Percentiles rank a stretch among this genome's conserved stretches.
Conservation (phyloP, 2,797 vertebrate genomes). For the Spinibarbus caldwelli region DNA sequence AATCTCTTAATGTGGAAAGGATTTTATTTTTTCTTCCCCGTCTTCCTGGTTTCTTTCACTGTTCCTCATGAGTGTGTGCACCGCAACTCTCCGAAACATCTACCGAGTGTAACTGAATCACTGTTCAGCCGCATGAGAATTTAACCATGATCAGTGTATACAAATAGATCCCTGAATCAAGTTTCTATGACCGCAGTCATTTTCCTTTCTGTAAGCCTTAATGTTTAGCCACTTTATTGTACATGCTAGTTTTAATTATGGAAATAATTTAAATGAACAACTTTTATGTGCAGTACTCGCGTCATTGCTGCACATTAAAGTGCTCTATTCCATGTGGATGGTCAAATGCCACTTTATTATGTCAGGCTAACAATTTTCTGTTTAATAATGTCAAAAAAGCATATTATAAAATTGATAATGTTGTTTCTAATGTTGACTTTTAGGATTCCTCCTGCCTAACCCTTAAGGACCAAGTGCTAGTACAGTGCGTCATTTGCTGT, state of each 20-base stretch:
- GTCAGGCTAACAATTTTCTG: not conserved
- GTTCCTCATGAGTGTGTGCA: constrained; percentile 34
- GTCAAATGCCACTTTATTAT: constrained; percentile 20
- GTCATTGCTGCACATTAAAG: constrained; percentile 42
- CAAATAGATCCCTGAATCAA: constrained; percentile 47
- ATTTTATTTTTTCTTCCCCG: not conserved
- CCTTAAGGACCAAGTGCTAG: constrained; percentile 51
- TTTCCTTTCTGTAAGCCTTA: constrained; percentile 69
- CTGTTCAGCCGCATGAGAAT: constrained; percentile 15
- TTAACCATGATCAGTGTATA: constrained; percentile 16
- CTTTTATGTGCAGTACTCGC: constrained; percentile 26
- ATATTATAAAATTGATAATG: not conserved
- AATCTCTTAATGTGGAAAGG: constrained; percentile 66
- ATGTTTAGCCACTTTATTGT: constrained; percentile 47
- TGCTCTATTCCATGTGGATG: constrained; percentile 48
- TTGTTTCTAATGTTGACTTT: not conserved
- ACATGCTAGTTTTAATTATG: constrained; percentile 50
- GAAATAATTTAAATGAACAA: constrained; percentile 49
- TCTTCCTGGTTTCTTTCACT: constrained; percentile 57
- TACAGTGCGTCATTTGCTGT: constrained; percentile 28
- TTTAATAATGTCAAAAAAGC: constrained; percentile 3
- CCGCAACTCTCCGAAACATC: not conserved
- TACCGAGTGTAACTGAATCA: not conserved
- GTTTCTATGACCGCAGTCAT: constrained; percentile 12
- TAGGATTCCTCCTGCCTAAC: not conserved